Evolutionary conservation across 2,888 invertebrate genomes (phyloP), one percentile per base, ranked within the genome.

Genomic region (Drosophila demipolita): DNA sequence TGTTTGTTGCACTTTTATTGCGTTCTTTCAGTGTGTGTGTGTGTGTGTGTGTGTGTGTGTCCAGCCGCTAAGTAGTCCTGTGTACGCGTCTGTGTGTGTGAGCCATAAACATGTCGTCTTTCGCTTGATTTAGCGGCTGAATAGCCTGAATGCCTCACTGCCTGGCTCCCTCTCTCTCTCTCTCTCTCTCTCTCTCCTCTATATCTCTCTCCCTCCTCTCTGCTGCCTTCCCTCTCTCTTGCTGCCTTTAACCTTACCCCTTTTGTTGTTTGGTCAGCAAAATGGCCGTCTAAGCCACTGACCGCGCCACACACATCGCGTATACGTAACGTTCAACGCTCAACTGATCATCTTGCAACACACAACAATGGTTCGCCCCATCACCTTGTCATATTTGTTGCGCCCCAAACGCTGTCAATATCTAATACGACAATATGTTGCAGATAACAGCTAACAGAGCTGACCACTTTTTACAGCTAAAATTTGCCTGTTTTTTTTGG

Each of bases 41-140:
- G 61, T 67, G 63, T 78, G 65, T 64, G 61, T 67, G 65, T 71
- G 71, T 77, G 66, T 72, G 50, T 53, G 54, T 55, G 78, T 49
- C 64, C 60, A 70, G 62, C 62, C 63, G 84, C 87, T 89, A 89
- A 86, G 86, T 87, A 89, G 84, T 80, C 67, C 66, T 81, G 77
- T 66, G 54, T 48, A 55, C 55, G 61, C 53, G 71, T 68, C 33
- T 73, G 62, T 68, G 66, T 74, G 71, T 77, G 69, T 75, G 50
- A 87, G 92, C 92, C 90, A 93, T 93, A 93, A 93, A 93, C 92
- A 93, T 93, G 93, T 93, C 93, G 93, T 93, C 93, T 89, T 91
- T 91, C 91, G 90, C 91, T 93, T 93, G 93, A 93, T 92, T 90
- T 91, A 92, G 83, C 83, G 68, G 73, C 58, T 65, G 49, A 71